phyloP scores from a whole-genome alignment of 2,797 vertebrate species.

The Labeo calbasu region DNA sequence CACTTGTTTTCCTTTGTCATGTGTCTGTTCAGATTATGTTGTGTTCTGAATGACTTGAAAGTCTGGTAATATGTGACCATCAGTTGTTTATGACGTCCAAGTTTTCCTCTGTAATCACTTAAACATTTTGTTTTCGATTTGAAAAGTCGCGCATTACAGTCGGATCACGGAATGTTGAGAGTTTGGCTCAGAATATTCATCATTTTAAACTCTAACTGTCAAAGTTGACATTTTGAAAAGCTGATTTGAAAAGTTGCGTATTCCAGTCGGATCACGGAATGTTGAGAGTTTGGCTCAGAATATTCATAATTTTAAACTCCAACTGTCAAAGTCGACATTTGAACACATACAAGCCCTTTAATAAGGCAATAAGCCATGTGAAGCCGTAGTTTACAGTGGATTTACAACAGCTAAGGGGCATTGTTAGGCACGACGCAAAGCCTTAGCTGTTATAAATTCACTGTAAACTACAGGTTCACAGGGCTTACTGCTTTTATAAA shows the following conservation, averaged over 20 bases:
- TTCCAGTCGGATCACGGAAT: not conserved
- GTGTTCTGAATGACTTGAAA: not conserved
- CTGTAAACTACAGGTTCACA: too few relatives aligned
- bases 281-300: not conserved
- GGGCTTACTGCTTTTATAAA: too few relatives aligned
- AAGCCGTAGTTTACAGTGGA: too few relatives aligned
- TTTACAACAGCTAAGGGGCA: too few relatives aligned
- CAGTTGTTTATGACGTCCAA: not conserved
- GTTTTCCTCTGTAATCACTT: not conserved
- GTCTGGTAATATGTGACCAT: not conserved
- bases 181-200: not conserved
- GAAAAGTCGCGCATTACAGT: not conserved
- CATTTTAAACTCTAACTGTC: not conserved
- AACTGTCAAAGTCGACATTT: not conserved
- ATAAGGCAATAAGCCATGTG: too few relatives aligned
- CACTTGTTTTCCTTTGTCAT: not conserved
- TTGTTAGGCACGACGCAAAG: too few relatives aligned
- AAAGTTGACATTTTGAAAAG: too few relatives aligned
- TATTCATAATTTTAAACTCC: not conserved
- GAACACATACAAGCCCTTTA: not conserved
- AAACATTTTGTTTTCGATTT: not conserved
- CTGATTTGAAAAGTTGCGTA: not conserved
- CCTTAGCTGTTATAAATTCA: too few relatives aligned
- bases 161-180: not conserved
- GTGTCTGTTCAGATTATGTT: not conserved